A percentile compares a stretch with the other conserved stretches of the same genome.
phyloP scores from a whole-genome alignment of 2,113 vertebrate species.

The Tragelaphus strepsiceros region DNA sequence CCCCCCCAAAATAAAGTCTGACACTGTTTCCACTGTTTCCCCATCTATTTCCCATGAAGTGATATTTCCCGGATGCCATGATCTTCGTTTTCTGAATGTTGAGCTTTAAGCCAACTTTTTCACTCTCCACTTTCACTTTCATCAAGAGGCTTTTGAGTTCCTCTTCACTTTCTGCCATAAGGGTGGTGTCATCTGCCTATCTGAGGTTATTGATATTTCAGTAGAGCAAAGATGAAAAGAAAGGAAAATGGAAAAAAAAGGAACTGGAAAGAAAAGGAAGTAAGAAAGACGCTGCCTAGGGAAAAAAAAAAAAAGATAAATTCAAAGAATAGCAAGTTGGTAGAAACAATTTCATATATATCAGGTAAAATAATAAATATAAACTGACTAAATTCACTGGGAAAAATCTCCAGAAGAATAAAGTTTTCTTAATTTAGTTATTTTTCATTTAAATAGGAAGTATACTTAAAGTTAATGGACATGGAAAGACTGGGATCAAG shows the following conservation, averaged over 20 bases:
- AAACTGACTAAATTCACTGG: background rate
- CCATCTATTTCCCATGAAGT: too few species aligned
- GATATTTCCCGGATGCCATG: too few species aligned
- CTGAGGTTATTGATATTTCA: too few species aligned
- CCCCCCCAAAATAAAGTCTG: too few species aligned
- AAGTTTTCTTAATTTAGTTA: background rate
- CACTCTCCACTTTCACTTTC: too few species aligned
- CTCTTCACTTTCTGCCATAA: too few species aligned
- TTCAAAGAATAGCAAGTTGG: background rate
- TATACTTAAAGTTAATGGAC: background rate
- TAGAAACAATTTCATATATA: background rate
- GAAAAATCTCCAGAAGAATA: background rate
- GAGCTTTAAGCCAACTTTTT: too few species aligned
- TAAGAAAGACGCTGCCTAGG: background rate
- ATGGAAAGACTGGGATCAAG: background rate
- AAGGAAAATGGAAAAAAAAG: background rate
- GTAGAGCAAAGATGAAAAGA: background rate
- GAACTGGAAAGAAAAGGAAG: background rate
- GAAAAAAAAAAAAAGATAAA: background rate
- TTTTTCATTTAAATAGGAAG: background rate
- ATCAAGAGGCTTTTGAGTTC: too few species aligned
- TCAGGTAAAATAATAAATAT: background rate
- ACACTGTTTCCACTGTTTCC: too few species aligned
- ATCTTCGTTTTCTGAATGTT: too few species aligned
- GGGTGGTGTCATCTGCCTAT: too few species aligned